These are phyloP conservation scores for Drosophila formosana DNA, from an alignment of 2,888 invertebrate genomes.

Conservation along the genomic window DNA sequence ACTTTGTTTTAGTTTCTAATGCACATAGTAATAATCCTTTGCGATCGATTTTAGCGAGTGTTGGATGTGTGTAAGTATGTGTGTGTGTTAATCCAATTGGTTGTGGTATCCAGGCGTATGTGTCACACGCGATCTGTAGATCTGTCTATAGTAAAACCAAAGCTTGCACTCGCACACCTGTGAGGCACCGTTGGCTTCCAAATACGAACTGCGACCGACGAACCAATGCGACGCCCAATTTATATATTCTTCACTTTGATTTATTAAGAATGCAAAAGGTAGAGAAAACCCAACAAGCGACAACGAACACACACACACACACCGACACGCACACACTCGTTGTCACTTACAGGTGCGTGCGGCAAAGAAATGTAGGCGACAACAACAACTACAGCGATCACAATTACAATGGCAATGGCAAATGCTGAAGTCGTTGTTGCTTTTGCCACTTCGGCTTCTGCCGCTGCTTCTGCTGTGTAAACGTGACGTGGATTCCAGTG, in stretches of 20 bases:
- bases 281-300: slow-evolving; percentile 70
- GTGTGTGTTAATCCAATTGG: slow-evolving; percentile 39
- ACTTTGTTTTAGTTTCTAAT: slow-evolving; percentile 26
- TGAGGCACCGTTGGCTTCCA: slow-evolving; percentile 85
- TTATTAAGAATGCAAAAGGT: slow-evolving; percentile 85
- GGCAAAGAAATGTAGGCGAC: slow-evolving; percentile 67
- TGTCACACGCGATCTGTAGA: slow-evolving; percentile 29
- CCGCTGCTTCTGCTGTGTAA: slow-evolving; percentile 42
- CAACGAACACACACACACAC: slow-evolving; percentile 20
- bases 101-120: slow-evolving; percentile 38
- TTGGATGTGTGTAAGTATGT: slow-evolving; percentile 23
- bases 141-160: slow-evolving; percentile 72
- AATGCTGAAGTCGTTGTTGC: slow-evolving; percentile 47
- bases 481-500: slow-evolving; percentile 59
- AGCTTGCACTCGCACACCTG: slow-evolving; percentile 84
- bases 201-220: slow-evolving; percentile 85
- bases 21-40: slow-evolving; percentile 75
- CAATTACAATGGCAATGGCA: slow-evolving; percentile 50
- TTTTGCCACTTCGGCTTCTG: slow-evolving; percentile 24
- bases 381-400: slow-evolving; percentile 46
- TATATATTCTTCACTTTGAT: slow-evolving; percentile 86
- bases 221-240: slow-evolving; percentile 84
- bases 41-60: slow-evolving; percentile 9
- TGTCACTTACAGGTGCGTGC: slow-evolving; percentile 56
- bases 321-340: slow-evolving; percentile 7